phyloP scores from a whole-genome alignment of 2,888 invertebrate genomes.

The Ernsta delagoae region DNA sequence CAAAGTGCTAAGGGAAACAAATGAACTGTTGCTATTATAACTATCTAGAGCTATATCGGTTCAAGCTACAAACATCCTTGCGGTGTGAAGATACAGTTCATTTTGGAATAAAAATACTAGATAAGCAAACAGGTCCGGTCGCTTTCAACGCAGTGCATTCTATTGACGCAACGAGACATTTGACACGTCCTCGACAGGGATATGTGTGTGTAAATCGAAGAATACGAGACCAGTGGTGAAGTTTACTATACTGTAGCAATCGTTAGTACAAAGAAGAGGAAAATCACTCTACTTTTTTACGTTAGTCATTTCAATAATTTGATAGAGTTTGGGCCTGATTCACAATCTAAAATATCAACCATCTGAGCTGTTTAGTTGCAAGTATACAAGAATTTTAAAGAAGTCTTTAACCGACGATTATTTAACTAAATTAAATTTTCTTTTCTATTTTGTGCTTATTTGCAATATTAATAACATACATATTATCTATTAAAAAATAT shows the following conservation, averaged over 20 bases:
- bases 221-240: constrained; percentile 39
- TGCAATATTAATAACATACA: too few species aligned
- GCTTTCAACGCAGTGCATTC: constrained; percentile 76
- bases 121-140: constrained; percentile 72
- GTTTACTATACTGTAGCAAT: constrained; percentile 9
- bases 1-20: constrained; percentile 78
- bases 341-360: too few species aligned
- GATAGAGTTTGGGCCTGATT: too few species aligned
- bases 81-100: constrained; percentile 45
- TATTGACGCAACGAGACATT: constrained; percentile 78
- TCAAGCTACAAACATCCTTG: constrained; percentile 49
- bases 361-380: too few species aligned
- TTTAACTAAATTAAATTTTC: too few species aligned
- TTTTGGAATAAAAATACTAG: constrained; percentile 53
- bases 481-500: too few species aligned
- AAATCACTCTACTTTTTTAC: too few species aligned
- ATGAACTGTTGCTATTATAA: constrained; percentile 75
- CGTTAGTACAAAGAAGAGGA: too few species aligned
- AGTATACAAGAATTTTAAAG: too few species aligned
- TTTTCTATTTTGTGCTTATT: too few species aligned
- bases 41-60: constrained; percentile 56
- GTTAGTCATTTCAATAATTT: too few species aligned
- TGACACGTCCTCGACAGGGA: constrained; percentile 77
- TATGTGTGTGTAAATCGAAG: constrained; percentile 63
- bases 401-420: too few species aligned